A percentile compares a stretch with the other conserved stretches of the same genome.
Conservation (phyloP, 2,113 vertebrate genomes). For the Ptychochromis oligacanthus region DNA sequence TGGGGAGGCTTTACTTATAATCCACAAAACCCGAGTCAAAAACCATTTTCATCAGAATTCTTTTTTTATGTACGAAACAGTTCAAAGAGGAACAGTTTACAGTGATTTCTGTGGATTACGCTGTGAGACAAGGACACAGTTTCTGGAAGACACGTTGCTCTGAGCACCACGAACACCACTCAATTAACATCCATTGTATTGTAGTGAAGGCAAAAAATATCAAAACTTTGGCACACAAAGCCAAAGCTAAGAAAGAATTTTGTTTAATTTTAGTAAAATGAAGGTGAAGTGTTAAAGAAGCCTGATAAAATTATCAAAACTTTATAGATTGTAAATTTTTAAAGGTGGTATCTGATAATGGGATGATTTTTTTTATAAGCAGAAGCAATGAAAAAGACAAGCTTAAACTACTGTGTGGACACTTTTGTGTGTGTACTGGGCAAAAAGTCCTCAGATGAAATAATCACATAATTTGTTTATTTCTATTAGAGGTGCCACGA, state of each 20-base stretch:
- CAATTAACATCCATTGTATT: background rate
- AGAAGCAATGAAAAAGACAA: background rate
- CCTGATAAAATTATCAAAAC: background rate
- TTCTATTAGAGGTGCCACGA: background rate
- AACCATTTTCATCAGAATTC: background rate
- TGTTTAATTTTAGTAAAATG: background rate
- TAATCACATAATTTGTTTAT: background rate
- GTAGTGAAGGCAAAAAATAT: background rate
- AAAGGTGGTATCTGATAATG: background rate
- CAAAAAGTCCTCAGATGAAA: background rate
- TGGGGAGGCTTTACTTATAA: background rate
- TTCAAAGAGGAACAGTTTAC: background rate
- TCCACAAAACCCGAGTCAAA: background rate
- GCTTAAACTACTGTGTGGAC: background rate
- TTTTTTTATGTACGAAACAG: background rate
- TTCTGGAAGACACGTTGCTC: background rate
- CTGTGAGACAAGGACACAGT: background rate
- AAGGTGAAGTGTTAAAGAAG: background rate
- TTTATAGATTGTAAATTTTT: background rate
- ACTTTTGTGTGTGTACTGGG: background rate
- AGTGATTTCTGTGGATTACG: background rate
- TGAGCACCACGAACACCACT: background rate
- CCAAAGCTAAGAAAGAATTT: background rate
- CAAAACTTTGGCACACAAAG: background rate
- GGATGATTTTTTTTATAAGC: background rate